Evolutionary conservation across 2,113 vertebrate species (phyloP).

Genomic region (Trachemys scripta): DNA sequence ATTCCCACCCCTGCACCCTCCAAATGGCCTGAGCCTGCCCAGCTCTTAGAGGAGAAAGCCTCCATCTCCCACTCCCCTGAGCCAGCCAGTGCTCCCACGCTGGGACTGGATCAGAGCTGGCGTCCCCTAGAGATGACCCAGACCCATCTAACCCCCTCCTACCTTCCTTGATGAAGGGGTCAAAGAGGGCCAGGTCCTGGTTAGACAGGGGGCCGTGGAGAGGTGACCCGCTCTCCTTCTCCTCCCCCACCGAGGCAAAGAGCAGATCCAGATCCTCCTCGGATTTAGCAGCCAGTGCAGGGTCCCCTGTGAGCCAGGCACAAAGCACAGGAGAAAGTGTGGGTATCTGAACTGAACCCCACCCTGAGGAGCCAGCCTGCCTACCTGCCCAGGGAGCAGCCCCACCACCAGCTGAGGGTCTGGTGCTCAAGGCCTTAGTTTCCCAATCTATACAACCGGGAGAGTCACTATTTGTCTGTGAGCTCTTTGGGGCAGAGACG

Average conservation of each 20-base stretch:
- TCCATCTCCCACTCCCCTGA: background rate
- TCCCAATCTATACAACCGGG: background rate
- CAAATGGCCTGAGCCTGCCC: background rate
- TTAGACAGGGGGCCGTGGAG: constrained; percentile 77
- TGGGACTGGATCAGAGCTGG: background rate
- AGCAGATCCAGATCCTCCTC: constrained; percentile 79
- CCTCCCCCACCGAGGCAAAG: constrained; percentile 74
- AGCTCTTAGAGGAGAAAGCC: background rate
- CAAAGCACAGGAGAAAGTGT: background rate
- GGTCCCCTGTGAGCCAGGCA: constrained; percentile 62
- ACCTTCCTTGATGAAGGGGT: constrained; percentile 91
- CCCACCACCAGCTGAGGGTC: background rate
- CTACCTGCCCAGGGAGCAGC: background rate
- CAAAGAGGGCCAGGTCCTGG: constrained; percentile 89
- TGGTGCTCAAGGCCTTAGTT: background rate
- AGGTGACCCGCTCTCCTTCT: constrained; percentile 1
- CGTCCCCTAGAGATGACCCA: background rate
- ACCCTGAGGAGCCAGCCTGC: background rate
- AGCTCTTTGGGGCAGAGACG: background rate
- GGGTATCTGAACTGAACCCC: background rate
- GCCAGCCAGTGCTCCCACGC: background rate
- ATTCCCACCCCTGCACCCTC: background rate
- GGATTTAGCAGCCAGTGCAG: constrained; percentile 79
- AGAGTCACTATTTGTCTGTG: background rate
- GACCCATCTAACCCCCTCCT: background rate